phyloP scores from a whole-genome alignment of 2,113 vertebrate species.

The Plectropomus leopardus region DNA sequence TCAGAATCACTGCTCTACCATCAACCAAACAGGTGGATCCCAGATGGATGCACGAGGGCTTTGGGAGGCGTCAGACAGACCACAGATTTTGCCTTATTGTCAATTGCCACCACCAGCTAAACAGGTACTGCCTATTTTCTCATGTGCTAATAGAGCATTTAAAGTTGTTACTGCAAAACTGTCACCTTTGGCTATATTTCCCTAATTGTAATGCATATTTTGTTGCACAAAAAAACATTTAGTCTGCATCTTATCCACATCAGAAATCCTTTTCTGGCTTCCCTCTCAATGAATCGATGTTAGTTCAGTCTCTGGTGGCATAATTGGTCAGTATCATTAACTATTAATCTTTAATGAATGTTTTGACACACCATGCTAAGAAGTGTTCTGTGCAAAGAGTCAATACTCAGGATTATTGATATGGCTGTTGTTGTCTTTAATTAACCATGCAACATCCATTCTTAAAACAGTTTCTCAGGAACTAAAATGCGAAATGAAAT shows the following conservation, averaged over 20 bases:
- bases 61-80: slow-evolving; percentile 7
- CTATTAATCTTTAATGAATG: slow-evolving; percentile 4
- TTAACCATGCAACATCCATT: neutral
- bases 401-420: neutral
- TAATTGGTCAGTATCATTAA: neutral
- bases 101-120: slow-evolving; percentile 5
- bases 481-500: neutral
- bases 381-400: neutral
- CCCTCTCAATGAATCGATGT: neutral
- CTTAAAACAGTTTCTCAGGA: neutral
- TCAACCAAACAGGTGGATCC: slow-evolving; percentile 34
- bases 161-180: neutral
- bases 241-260: neutral
- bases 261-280: neutral
- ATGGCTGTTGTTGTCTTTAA: neutral
- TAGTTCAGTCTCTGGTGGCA: neutral
- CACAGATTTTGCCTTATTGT: slow-evolving; percentile 10
- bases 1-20: slow-evolving; percentile 17
- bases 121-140: neutral
- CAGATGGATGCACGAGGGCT: slow-evolving; percentile 32
- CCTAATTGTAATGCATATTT: neutral
- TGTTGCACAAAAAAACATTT: neutral
- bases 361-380: neutral
- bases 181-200: neutral
- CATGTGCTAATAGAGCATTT: neutral